Percentiles rank a stretch among this genome's conserved stretches.
phyloP scores from a whole-genome alignment of 2,888 invertebrate genomes.

The Bedellia somnulentella region DNA sequence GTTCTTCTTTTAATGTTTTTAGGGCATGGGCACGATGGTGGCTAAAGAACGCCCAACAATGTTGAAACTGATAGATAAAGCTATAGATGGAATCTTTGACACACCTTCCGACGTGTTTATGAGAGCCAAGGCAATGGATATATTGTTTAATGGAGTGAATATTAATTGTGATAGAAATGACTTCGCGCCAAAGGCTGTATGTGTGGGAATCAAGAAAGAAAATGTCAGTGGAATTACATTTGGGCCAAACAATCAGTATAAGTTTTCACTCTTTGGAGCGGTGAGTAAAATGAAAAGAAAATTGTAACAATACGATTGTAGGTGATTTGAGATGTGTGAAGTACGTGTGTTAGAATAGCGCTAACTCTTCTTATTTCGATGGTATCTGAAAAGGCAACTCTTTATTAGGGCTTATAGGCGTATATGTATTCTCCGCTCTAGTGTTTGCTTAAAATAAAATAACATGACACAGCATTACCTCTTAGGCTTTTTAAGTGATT shows the following conservation, averaged over 20 bases:
- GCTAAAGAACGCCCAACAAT: conserved; percentile 67
- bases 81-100: conserved; percentile 69
- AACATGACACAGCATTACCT: too few species aligned
- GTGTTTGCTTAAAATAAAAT: too few species aligned
- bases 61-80: conserved; percentile 68
- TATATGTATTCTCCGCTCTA: too few species aligned
- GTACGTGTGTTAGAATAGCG: too few species aligned
- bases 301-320: too few species aligned
- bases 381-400: too few species aligned
- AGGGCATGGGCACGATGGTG: conserved; percentile 63
- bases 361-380: too few species aligned
- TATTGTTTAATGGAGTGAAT: conserved; percentile 72
- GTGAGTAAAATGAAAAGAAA: conserved; percentile 39
- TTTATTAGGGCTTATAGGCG: too few species aligned
- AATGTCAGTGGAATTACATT: conserved; percentile 57
- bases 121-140: conserved; percentile 66
- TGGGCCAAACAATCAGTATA: conserved; percentile 65
- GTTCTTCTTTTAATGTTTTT: too few species aligned
- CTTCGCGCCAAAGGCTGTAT: conserved; percentile 76
- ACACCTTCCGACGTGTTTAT: conserved; percentile 65
- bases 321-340: too few species aligned
- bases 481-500: too few species aligned
- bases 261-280: conserved; percentile 72
- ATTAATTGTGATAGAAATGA: conserved; percentile 76
- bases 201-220: conserved; percentile 68